Percentiles rank a stretch among this genome's conserved stretches.
Conservation (phyloP, 2,113 vertebrate species). For the Patagioenas fasciata region DNA sequence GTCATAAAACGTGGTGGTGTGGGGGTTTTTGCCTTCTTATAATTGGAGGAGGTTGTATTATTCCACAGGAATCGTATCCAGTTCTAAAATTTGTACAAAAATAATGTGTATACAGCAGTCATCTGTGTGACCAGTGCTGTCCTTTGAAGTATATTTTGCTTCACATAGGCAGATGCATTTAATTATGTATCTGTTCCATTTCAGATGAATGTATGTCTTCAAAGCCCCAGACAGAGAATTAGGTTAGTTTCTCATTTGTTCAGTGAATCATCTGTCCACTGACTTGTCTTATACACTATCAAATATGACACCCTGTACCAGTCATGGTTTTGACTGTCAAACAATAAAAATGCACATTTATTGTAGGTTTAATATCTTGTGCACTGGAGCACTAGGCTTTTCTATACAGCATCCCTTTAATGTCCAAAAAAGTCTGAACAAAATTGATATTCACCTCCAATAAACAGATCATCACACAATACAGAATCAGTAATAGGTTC, state of each 20-base stretch:
- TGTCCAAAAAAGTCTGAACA: not conserved
- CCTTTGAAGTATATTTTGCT: conserved; percentile 27
- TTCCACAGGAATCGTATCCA: conserved; percentile 6
- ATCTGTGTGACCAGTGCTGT: not conserved
- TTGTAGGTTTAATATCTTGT: not conserved
- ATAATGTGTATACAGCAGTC: not conserved
- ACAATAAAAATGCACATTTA: not conserved
- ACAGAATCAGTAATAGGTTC: not conserved
- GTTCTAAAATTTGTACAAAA: not conserved
- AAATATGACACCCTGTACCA: not conserved
- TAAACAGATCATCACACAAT: not conserved
- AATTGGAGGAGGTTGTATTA: not conserved
- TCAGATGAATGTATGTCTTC: not conserved
- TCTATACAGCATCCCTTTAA: not conserved
- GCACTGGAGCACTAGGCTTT: not conserved
- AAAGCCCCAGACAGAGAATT: not conserved
- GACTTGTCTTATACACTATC: not conserved
- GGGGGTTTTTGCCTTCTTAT: not conserved
- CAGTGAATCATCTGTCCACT: not conserved
- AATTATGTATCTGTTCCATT: not conserved
- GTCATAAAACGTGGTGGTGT: not conserved
- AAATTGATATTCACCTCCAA: not conserved
- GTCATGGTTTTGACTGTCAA: not conserved
- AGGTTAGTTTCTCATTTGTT: not conserved
- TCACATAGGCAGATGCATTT: conserved; percentile 10